A percentile compares a stretch with the other conserved stretches of the same genome.
These are phyloP conservation scores for Matsumyia berberina DNA, from an alignment of 2,888 invertebrate species.

Conservation along the genomic window DNA sequence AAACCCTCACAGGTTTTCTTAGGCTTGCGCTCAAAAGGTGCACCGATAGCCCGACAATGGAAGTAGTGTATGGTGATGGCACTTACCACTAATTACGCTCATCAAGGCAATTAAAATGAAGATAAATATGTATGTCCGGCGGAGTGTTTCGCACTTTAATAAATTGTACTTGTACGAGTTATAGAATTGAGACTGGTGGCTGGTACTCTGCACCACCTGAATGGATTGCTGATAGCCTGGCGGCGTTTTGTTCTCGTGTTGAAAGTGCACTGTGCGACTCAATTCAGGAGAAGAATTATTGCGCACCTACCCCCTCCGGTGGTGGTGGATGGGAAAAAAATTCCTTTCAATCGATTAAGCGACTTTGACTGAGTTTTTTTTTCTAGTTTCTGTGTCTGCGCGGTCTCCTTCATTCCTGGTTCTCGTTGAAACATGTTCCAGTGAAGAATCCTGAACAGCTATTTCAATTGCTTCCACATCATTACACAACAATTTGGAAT, in stretches of 20 bases:
- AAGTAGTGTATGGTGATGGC: constrained; percentile 59
- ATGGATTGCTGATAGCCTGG: constrained; percentile 34
- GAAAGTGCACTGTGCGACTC: constrained; percentile 47
- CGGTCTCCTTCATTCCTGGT: constrained; percentile 9
- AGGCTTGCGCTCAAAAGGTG: constrained; percentile 26
- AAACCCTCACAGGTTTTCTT: constrained; percentile 18
- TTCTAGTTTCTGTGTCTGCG: constrained; percentile 1
- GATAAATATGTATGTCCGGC: constrained; percentile 69
- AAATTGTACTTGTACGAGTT: constrained; percentile 49
- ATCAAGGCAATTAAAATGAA: constrained; percentile 74
- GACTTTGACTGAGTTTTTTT: constrained; percentile 41
- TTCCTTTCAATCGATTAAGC: constrained; percentile 72
- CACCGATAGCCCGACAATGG: constrained; percentile 50
- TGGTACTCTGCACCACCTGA: constrained; percentile 1
- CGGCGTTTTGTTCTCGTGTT: constrained; percentile 52
- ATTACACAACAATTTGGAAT: constrained; percentile 74
- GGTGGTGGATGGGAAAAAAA: constrained; percentile 26
- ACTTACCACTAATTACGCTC: constrained; percentile 75
- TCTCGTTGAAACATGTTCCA: constrained; percentile 28
- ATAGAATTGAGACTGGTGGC: constrained; percentile 26
- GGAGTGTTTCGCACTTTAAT: constrained; percentile 71
- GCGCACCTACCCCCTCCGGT: constrained; percentile 17
- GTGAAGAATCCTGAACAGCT: constrained; percentile 54
- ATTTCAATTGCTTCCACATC: constrained; percentile 74
- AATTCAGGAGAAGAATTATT: constrained; percentile 50